A percentile compares a stretch with the other conserved stretches of the same genome.
phyloP scores from a whole-genome alignment of 2,113 vertebrate species.

The Lontra canadensis region DNA sequence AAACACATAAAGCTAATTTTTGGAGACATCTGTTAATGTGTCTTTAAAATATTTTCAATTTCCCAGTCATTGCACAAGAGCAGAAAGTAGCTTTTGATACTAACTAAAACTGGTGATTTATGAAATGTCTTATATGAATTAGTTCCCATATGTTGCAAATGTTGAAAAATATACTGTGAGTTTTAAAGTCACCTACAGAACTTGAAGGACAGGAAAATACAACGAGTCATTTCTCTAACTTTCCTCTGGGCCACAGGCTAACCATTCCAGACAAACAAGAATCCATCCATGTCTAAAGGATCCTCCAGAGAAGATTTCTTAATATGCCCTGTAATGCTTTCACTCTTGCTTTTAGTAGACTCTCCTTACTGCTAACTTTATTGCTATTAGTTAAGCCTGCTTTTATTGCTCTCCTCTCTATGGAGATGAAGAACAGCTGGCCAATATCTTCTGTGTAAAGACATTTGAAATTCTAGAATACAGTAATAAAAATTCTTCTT shows the following conservation, averaged over 20 bases:
- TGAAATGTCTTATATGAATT: neutral
- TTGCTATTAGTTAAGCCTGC: neutral
- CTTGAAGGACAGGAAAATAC: neutral
- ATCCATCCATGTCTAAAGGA: neutral
- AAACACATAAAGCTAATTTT: neutral
- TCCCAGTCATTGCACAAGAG: neutral
- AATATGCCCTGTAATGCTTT: neutral
- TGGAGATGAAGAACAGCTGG: constrained; percentile 57
- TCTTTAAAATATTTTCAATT: constrained; percentile 28
- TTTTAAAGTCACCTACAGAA: neutral
- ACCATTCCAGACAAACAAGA: neutral
- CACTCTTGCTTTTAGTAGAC: neutral
- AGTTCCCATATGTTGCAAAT: neutral
- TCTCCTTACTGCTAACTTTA: neutral
- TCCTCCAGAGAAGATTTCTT: constrained; percentile 2
- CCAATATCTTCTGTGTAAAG: neutral
- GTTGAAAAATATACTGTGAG: neutral
- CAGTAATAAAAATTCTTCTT: constrained; percentile 51
- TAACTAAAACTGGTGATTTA: neutral
- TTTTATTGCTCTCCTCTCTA: neutral
- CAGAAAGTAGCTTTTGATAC: neutral
- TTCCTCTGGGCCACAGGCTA: neutral
- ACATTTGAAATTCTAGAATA: constrained; percentile 3
- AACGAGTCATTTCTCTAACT: neutral
- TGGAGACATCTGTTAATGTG: neutral